Evolutionary conservation across 2,888 invertebrate species (phyloP).

Genomic region (Syrista parreyssii): DNA sequence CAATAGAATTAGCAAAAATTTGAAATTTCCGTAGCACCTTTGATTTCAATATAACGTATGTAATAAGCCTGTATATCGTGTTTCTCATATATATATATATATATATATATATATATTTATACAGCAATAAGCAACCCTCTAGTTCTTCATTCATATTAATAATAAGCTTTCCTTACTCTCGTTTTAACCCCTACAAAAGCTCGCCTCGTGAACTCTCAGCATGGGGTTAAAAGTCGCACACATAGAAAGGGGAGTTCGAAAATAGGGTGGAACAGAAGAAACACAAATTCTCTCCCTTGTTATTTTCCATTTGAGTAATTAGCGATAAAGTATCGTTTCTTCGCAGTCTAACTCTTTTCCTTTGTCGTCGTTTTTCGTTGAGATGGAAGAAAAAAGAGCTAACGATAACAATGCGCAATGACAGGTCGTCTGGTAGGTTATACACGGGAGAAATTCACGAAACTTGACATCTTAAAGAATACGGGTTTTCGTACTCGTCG

Average conservation of each 20-base stretch:
- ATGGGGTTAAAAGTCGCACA: background rate
- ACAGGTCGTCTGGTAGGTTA: background rate
- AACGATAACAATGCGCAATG: background rate
- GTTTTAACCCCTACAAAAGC: background rate
- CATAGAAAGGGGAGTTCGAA: background rate
- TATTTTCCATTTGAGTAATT: slow-evolving; percentile 4
- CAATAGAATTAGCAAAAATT: background rate
- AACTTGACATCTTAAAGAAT: background rate
- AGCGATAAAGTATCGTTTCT: background rate
- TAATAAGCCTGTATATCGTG: background rate
- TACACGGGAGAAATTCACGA: background rate
- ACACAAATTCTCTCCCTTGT: background rate
- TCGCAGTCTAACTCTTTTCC: background rate
- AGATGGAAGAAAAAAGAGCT: background rate
- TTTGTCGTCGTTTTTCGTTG: background rate
- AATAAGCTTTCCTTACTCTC: background rate
- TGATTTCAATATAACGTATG: background rate
- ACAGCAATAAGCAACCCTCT: background rate
- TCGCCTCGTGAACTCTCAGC: background rate
- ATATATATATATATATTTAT: background rate
- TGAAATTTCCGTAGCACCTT: background rate
- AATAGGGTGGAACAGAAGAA: background rate
- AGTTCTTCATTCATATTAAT: background rate
- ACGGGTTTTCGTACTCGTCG: background rate
- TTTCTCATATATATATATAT: background rate